These are phyloP conservation scores for Drosophila histrio DNA, from an alignment of 2,888 invertebrate species.

Conservation along the genomic window DNA sequence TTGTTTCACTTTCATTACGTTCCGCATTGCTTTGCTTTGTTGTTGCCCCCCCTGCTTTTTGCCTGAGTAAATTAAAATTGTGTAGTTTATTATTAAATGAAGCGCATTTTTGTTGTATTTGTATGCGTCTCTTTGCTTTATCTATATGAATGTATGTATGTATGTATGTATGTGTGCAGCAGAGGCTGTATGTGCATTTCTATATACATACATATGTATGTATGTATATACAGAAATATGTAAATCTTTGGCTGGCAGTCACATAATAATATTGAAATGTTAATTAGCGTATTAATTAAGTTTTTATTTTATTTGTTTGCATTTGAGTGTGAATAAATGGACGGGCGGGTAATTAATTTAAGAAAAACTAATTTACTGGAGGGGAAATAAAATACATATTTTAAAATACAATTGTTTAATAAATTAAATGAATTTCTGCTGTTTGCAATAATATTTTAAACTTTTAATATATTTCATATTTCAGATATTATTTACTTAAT, in stretches of 20 bases:
- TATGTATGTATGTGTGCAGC: not conserved
- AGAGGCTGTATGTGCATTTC: slow-evolving; percentile 12
- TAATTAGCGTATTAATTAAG: slow-evolving; percentile 76
- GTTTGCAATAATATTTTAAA: not conserved
- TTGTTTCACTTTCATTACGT: slow-evolving; percentile 48
- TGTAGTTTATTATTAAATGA: slow-evolving; percentile 83
- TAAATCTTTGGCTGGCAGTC: slow-evolving; percentile 57
- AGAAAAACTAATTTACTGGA: not conserved
- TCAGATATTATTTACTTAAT: not conserved
- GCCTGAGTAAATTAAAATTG: slow-evolving; percentile 82
- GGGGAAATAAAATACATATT: not conserved
- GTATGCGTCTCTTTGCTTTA: slow-evolving; percentile 49
- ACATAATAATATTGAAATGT: slow-evolving; percentile 77
- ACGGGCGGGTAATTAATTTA: slow-evolving; percentile 24
- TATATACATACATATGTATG: slow-evolving; percentile 13
- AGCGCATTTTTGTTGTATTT: slow-evolving; percentile 79
- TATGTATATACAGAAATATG: slow-evolving; percentile 32
- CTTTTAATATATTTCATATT: not conserved
- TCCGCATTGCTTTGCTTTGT: slow-evolving; percentile 35
- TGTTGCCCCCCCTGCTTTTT: slow-evolving; percentile 34
- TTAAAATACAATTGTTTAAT: not conserved
- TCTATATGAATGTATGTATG: slow-evolving; percentile 12
- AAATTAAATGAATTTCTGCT: not conserved
- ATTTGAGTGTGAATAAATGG: slow-evolving; percentile 31
- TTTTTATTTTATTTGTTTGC: slow-evolving; percentile 50